Evolutionary conservation across 2,113 vertebrate species (phyloP), one percentile per base, ranked within the genome.

Genomic region (Orientallactaga bullata): DNA sequence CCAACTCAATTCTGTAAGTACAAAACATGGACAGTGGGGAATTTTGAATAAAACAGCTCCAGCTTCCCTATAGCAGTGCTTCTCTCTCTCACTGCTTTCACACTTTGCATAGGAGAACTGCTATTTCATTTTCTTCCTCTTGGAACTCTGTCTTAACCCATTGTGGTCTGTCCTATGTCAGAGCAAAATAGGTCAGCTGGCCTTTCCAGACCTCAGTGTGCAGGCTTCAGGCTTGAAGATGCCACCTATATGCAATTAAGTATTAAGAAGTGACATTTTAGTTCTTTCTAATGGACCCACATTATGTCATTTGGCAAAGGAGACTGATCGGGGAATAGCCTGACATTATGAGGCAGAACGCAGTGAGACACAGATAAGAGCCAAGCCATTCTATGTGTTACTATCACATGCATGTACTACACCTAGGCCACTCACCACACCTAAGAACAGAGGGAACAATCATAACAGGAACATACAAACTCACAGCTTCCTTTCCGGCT

Each of bases 271-370:
- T 93, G 63, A 84, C 16, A 23, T 21, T 61, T 1, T 17, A 35
- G 63, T 85, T 93, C 55, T 37, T 55, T 37, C 74, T 55, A 47
- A 72, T 18, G 78, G 3, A 66, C 28, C 18, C 42, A 71, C 16
- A 7, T 23, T 80, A 55, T 72, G 85, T 61, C 71, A 35, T 32
- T 87, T 89, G 39, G 85, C 80, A 91, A 91, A 91, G 66, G 23
- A 66, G 20, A 17, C 18, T 20, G 60, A 23, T 37, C 18, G 0
- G 17, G 68, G 32, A 69, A 23, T 74, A 58, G 32, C 69, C 71
- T n/a, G 42, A 47, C 4, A 66, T 20, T 37, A 30, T n/a, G 26
- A 69, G 32, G 30, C 30, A 37, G n/a, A 86, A 26, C 60, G 58
- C 60, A 20, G 60, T 30, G 39, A 60, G 76, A 9, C 60, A 80